Evolutionary conservation across 1,140 invertebrate species (phyloP), one percentile per base, ranked within the genome.

Genomic region (Mercenaria mercenaria): DNA sequence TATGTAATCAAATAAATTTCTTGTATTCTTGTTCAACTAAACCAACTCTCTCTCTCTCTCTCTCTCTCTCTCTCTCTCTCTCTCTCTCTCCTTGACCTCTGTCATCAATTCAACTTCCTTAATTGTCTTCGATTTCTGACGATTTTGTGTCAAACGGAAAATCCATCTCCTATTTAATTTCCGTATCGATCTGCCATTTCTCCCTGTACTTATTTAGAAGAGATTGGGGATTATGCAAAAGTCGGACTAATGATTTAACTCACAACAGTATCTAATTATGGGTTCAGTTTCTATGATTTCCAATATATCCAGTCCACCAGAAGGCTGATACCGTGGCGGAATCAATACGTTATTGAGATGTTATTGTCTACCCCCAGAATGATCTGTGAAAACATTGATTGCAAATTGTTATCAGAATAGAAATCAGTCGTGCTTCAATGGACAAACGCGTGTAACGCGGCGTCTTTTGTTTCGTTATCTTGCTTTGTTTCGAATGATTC

Each of bases 151-250:
- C 67, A 72, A 72, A 39, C 34, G 34, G 34, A 72, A 72, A 37
- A 72, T 39, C 18, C 67, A 72, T 72, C 67, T 72, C 67, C 67
- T 72, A 29, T 72, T 39, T 13, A 29, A 72, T 72, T 72, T 39
- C 26, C 67, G 20, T 72, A 72, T 72, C 34, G 67, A 72, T 72
- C 23, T 8, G 18, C 67, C 34, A 23, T 72, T 20, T 39, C 23
- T 37, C 8, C n/a, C 61, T 67, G 11, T 37, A 67, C 6, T 39
- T 72, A 64, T 34, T 72, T 67, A 29, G 61, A 8, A 67, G 2
- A 67, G 29, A 67, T 67, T 4, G 32, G 20, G 18, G 61, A 67
- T 32, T 67, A 72, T 39, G 67, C 67, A 72, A 72, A 72, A 72
- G 4, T 29, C 8, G 34, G 34, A 13, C 67, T 72, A 72, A 72